Conservation (phyloP, 2,888 invertebrate genomes). For the Tupiocoris notatus region DNA sequence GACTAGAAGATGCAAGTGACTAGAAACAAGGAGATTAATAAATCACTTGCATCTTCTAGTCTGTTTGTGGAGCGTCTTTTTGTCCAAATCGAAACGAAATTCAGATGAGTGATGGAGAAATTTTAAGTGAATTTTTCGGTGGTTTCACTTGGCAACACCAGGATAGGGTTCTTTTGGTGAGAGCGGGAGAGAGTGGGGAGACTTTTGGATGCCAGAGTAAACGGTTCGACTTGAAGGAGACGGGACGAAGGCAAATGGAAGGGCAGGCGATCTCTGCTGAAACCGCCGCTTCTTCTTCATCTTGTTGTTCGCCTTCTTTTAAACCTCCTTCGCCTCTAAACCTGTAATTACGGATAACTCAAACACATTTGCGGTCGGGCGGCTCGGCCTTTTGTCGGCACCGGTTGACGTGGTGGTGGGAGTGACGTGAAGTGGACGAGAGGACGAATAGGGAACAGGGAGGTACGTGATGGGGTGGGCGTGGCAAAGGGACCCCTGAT, state of each 20-base stretch:
- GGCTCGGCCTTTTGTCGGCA: slow-evolving; percentile 43
- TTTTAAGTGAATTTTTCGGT: no score
- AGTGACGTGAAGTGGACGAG: background rate
- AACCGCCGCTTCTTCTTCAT: slow-evolving; percentile 1
- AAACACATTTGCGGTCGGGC: slow-evolving; percentile 45
- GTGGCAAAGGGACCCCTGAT: slow-evolving; percentile 37
- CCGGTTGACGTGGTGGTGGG: background rate
- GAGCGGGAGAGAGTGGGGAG: slow-evolving; percentile 5
- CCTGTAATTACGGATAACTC: slow-evolving; percentile 46
- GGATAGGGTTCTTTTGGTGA: no score
- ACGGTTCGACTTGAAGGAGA: slow-evolving; percentile 13
- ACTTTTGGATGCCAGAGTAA: slow-evolving; percentile 27
- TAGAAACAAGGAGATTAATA: no score
- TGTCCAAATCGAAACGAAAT: no score
- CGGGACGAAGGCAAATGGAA: background rate
- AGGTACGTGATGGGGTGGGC: slow-evolving; percentile 30
- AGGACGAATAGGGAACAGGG: background rate
- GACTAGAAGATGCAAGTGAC: no score
- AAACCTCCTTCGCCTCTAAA: slow-evolving; percentile 11
- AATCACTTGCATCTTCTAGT: no score
- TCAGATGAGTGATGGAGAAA: no score
- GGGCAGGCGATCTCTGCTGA: background rate
- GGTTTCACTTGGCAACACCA: no score
- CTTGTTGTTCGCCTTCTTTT: background rate
- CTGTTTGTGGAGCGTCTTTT: no score